Base-by-base conservation (phyloP, 2,113 vertebrate genomes). In the Grammomys dolichurus region DNA sequence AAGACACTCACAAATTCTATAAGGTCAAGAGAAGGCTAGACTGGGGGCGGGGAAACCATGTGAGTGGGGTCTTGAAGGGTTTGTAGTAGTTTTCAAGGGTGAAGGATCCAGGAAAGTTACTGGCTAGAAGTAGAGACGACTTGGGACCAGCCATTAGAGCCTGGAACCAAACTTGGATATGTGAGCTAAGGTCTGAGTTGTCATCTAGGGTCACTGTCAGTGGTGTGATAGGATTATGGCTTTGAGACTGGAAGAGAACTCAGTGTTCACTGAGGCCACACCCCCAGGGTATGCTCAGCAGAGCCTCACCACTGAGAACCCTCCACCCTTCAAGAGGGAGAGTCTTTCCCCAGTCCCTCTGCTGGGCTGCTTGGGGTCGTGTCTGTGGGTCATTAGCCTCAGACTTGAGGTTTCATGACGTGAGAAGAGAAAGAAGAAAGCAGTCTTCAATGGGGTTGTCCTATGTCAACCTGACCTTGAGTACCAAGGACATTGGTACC, bases 391-490 rank as follows among this genome's bases (percentile, higher is more conserved):
- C 40, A 9, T 28, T 26, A n/a, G 1, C 5, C 40, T 26, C n/a
- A n/a, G 63, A 70, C 67, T 8, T 1, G 10, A 73, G 8, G 86
- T 2, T 77, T 69, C 67, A 31, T 43, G 24, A 85, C 6, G 3
- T 26, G 67, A 51, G 77, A 40, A 48, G 3, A 46, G 78, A n/a
- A 28, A 10, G 2, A 13, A 51, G 43, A 3, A 51, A 13, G 28
- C 17, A 16, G 8, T 10, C n/a, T 10, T 16, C 7, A 4, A 7
- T 0, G 0, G 33, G 0, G 63, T 10, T 1, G 7, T 31, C 24
- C 14, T 13, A 24, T 26, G 12, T 14, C 0, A 17, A 12, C 24
- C 1, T 5, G 36, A 69, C 26, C 75, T 20, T 4, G 58, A 33
- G 22, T 20, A 14, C 33, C 51, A 3, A 54, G 65, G 72, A 60